phyloP scores from a whole-genome alignment of 2,797 vertebrate species.

The Sebastes hubbsi region DNA sequence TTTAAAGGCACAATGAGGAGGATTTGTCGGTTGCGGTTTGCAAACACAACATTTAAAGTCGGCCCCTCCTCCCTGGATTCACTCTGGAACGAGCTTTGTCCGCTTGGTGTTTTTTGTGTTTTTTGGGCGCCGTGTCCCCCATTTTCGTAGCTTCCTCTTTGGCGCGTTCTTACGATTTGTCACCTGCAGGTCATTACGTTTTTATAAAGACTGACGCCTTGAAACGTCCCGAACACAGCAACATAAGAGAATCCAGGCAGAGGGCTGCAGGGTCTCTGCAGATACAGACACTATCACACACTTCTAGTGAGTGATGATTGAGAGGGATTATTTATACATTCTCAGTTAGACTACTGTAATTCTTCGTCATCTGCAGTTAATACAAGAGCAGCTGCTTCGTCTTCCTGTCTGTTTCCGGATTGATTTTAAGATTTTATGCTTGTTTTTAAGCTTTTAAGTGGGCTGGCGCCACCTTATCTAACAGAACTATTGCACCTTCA shows the following conservation, averaged over 20 bases:
- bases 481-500: too few species aligned
- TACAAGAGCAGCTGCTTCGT: too few species aligned
- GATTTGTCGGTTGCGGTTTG: not conserved
- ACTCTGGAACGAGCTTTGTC: not conserved
- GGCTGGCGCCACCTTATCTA: too few species aligned
- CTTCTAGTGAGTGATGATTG: not conserved
- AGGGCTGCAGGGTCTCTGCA: not conserved
- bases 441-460: too few species aligned
- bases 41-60: not conserved
- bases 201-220: not conserved
- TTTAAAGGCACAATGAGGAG: not conserved
- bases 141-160: not conserved
- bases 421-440: too few species aligned
- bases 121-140: too few species aligned
- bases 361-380: too few species aligned
- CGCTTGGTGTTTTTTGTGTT: not conserved
- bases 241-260: not conserved
- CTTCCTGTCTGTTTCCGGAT: too few species aligned
- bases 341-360: not conserved
- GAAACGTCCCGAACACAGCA: not conserved
- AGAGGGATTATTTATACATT: not conserved
- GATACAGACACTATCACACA: not conserved
- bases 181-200: not conserved
- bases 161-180: accelerated
- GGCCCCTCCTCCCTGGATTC: not conserved